phyloP scores from a whole-genome alignment of 2,888 invertebrate species.

The Andricus curvator region DNA sequence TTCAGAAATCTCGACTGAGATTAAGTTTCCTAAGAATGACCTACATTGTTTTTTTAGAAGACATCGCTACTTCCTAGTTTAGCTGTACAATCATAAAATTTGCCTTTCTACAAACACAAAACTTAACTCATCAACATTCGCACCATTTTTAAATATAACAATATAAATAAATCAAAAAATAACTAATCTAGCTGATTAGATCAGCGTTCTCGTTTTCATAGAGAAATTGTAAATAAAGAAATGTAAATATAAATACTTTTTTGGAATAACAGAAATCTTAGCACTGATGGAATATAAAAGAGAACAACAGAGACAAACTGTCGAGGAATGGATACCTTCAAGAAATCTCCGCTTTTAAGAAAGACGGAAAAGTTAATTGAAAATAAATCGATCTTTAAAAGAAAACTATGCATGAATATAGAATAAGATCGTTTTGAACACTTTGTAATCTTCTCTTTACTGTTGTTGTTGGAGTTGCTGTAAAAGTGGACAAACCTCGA shows the following conservation, averaged over 20 bases:
- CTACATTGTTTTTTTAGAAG: conserved; percentile 5
- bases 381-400: conserved; percentile 39
- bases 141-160: conserved; percentile 27
- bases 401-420: conserved; percentile 1
- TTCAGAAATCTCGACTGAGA: conserved; percentile 3
- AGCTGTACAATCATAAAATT: conserved; percentile 28
- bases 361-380: conserved; percentile 32
- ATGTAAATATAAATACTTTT: not conserved
- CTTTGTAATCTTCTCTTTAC: conserved; percentile 55
- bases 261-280: conserved; percentile 1
- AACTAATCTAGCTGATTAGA: not conserved
- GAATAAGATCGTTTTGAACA: conserved; percentile 40
- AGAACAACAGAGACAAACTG: conserved; percentile 9
- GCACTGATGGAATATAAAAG: not conserved
- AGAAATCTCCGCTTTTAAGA: not conserved
- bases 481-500: conserved; percentile 78
- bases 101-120: conserved; percentile 15
- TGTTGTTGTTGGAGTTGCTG: conserved; percentile 75
- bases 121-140: conserved; percentile 13
- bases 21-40: not conserved
- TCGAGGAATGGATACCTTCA: conserved; percentile 34
- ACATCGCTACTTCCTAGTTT: conserved; percentile 8
- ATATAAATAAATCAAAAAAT: conserved; percentile 35
- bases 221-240: not conserved
- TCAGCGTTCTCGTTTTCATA: not conserved